Evolutionary conservation across 2,113 vertebrate genomes (phyloP).

Genomic region (Python bivittatus): DNA sequence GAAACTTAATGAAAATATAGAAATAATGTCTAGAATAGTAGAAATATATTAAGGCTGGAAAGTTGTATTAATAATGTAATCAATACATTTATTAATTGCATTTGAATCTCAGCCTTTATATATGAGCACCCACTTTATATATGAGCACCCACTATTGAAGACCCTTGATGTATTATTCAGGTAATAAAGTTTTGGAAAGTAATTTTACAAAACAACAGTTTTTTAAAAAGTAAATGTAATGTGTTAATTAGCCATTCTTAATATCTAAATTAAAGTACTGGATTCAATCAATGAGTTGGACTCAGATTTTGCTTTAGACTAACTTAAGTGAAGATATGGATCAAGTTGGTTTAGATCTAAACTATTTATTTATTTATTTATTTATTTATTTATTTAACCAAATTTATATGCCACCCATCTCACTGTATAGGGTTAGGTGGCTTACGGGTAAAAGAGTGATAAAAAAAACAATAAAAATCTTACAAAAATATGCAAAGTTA

Average conservation of each 20-base stretch:
- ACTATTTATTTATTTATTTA: no score
- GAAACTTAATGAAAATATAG: neutral
- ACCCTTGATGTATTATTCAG: neutral
- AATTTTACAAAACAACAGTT: neutral
- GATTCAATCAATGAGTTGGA: no score
- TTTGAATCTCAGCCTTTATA: neutral
- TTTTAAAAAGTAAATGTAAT: neutral
- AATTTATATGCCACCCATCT: no score
- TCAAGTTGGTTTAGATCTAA: no score
- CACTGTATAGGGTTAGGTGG: no score
- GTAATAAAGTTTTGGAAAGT: neutral
- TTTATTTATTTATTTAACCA: no score
- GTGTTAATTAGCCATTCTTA: neutral
- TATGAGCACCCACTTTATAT: neutral
- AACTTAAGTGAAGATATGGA: no score
- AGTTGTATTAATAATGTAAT: neutral
- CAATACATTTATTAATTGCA: neutral
- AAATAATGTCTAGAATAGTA: neutral
- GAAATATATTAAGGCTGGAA: neutral
- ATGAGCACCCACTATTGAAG: neutral
- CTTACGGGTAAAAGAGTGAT: no score
- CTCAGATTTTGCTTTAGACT: no score
- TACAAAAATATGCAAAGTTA: no score
- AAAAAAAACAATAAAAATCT: no score
- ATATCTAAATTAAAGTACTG: neutral